phyloP scores from a whole-genome alignment of 2,888 invertebrate genomes.

The Hymenopus coronatus region DNA sequence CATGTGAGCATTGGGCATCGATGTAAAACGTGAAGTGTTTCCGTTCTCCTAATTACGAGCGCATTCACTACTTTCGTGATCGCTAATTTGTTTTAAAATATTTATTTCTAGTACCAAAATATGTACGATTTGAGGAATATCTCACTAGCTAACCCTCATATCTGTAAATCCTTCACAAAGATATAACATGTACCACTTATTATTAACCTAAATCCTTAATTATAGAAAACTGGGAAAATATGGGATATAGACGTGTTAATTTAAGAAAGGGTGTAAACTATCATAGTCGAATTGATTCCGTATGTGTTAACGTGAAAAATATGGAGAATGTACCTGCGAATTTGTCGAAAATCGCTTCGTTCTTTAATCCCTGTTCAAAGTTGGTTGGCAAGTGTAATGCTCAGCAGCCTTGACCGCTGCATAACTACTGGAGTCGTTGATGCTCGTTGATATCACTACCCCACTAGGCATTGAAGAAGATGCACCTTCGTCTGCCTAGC shows the following conservation, averaged over 20 bases:
- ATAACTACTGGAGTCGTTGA: conserved; percentile 22
- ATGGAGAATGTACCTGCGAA: background rate
- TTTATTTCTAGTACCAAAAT: too few relatives aligned
- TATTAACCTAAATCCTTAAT: background rate
- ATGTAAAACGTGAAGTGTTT: background rate
- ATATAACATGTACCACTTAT: background rate
- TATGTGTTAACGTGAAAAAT: background rate
- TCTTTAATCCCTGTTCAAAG: conserved; percentile 6
- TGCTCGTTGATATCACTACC: too few relatives aligned
- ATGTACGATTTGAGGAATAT: too few relatives aligned
- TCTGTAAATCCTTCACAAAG: background rate
- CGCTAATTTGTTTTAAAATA: background rate
- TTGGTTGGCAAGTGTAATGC: conserved; percentile 14
- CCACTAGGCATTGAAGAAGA: too few relatives aligned
- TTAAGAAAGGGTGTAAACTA: background rate
- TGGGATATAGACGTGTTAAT: background rate
- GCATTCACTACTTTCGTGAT: too few relatives aligned
- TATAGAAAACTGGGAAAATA: background rate
- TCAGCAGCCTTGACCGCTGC: conserved; percentile 25
- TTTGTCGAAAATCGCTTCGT: conserved; percentile 20
- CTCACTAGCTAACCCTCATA: background rate
- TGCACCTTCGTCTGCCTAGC: too few relatives aligned
- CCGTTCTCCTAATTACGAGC: background rate
- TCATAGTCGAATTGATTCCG: background rate
- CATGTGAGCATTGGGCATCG: too few relatives aligned